phyloP scores from a whole-genome alignment of 2,797 vertebrate genomes.

The Eremophila alpestris region DNA sequence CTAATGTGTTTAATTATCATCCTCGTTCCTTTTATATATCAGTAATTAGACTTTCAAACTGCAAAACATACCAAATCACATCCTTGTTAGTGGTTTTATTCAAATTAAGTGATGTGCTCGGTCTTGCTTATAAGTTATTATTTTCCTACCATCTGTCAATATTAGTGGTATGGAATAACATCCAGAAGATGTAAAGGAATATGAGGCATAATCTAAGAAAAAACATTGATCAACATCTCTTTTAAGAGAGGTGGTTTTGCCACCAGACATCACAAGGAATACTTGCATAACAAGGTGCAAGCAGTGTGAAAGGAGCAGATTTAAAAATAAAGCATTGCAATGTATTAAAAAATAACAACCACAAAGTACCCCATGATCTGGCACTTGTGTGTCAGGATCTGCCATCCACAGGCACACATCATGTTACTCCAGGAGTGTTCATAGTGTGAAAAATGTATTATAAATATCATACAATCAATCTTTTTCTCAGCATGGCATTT shows the following conservation, averaged over 20 bases:
- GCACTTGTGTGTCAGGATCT: background rate
- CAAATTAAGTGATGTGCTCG: background rate
- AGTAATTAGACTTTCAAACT: background rate
- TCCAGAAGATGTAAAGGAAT: background rate
- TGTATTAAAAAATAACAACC: background rate
- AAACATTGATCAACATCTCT: background rate
- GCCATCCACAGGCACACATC: background rate
- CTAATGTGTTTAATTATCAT: background rate
- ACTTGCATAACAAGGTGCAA: background rate
- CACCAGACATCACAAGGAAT: background rate
- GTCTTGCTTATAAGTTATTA: background rate
- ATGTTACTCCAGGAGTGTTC: background rate
- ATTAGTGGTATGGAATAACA: background rate
- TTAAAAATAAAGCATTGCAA: background rate
- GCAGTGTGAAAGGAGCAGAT: background rate
- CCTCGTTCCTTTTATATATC: background rate
- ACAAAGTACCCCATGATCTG: background rate
- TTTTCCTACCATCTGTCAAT: background rate
- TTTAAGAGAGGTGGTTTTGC: background rate
- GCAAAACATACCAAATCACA: background rate
- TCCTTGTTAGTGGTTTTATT: background rate
- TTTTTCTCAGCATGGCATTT: conserved; percentile 7
- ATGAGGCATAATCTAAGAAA: background rate
- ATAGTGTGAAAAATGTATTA: background rate
- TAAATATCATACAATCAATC: conserved; percentile 2